phyloP scores from a whole-genome alignment of 1,140 invertebrate genomes.

The Cylas formicarius region DNA sequence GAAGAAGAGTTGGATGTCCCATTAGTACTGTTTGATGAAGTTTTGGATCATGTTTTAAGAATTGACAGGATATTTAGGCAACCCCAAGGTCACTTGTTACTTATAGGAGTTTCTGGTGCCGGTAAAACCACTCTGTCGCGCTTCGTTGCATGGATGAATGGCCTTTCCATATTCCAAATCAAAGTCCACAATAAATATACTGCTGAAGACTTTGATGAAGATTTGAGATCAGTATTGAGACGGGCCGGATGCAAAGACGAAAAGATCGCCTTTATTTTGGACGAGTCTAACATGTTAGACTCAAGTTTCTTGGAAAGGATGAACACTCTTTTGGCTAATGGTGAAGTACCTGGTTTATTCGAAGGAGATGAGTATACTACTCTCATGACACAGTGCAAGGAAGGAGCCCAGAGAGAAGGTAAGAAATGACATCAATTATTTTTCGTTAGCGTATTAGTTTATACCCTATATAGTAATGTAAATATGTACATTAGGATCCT shows the following conservation, averaged over 20 bases:
- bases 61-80: conserved; percentile 97
- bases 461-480: no score
- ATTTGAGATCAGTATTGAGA: conserved; percentile 86
- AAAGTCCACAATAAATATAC: conserved; percentile 99
- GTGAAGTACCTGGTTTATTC: conserved; percentile 92
- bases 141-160: conserved; percentile 99
- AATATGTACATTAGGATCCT: neutral
- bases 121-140: conserved; percentile 98
- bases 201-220: conserved; percentile 97
- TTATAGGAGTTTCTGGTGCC: conserved; percentile 96
- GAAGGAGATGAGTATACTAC: conserved; percentile 97
- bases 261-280: conserved; percentile 98
- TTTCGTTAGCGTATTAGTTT: conserved; percentile 1
- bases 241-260: conserved; percentile 96
- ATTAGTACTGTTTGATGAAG: conserved; percentile 96
- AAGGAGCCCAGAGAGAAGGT: conserved; percentile 92
- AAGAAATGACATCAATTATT: conserved; percentile 8
- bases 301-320: conserved; percentile 98
- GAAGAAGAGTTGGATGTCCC: conserved; percentile 99
- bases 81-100: conserved; percentile 92
- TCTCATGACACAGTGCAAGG: conserved; percentile 99
- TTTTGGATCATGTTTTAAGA: conserved; percentile 94
- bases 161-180: conserved; percentile 95
- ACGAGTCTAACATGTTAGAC: conserved; percentile 98
- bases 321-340: conserved; percentile 98